phyloP scores from a whole-genome alignment of 1,140 invertebrate genomes.

The Yoshiicerus persimilis region DNA sequence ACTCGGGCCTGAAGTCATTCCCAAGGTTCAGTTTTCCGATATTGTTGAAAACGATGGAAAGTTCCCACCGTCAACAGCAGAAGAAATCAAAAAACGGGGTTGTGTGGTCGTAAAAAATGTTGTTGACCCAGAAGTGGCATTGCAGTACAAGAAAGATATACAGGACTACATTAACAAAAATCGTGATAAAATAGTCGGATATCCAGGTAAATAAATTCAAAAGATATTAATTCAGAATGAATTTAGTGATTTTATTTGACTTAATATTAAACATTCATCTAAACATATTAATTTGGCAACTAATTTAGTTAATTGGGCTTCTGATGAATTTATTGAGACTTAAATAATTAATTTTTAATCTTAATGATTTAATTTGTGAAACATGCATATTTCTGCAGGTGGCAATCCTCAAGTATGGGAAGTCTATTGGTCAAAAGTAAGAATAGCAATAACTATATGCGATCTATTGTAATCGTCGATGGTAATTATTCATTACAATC shows the following conservation, averaged over 20 bases:
- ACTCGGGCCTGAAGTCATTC: conserved; percentile 14
- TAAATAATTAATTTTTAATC: not conserved
- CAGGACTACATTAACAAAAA: conserved; percentile 13
- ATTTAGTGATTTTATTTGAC: no score
- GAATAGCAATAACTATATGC: not conserved
- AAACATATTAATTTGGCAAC: no score
- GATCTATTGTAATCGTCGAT: not conserved
- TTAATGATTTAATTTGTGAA: not conserved
- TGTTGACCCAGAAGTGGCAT: not conserved
- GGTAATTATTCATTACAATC: not conserved
- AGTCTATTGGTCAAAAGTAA: conserved; percentile 29
- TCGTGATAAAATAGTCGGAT: conserved; percentile 16
- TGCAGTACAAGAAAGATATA: conserved; percentile 26
- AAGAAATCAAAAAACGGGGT: conserved; percentile 19
- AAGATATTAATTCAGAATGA: no score
- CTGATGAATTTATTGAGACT: not conserved
- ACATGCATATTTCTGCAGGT: not conserved
- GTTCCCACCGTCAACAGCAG: not conserved
- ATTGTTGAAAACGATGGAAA: conserved; percentile 12
- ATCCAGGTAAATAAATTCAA: conserved; percentile 8
- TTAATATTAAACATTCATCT: no score
- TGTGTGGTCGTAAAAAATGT: conserved; percentile 5
- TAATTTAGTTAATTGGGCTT: no score
- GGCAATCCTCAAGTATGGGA: conserved; percentile 35
- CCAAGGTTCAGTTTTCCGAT: not conserved